Percentiles rank a stretch among this genome's conserved stretches.
Evolutionary conservation across 2,113 vertebrate genomes (phyloP).

Genomic region (human): GRCh38 chrX:48547501-48548000

Average conservation of each 20-base stretch:
- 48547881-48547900: too few species aligned
- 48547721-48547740: too few species aligned
- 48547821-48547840: too few species aligned
- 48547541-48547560: neutral
- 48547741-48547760: too few species aligned
- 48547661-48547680: neutral
- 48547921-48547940: too few species aligned
- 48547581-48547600: neutral
- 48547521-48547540: neutral
- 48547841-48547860: too few species aligned
- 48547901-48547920: too few species aligned
- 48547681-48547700: neutral
- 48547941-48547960: neutral
- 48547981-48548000: neutral
- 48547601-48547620: neutral
- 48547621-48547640: neutral
- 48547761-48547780: too few species aligned
- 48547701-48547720: too few species aligned
- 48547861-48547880: too few species aligned
- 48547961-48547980: neutral
- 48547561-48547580: neutral
- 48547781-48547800: too few species aligned
- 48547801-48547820: too few species aligned
- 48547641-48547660: neutral
- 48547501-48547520: constrained; percentile 19